Percentiles rank a stretch among this genome's conserved stretches.
phyloP scores from a whole-genome alignment of 2,113 vertebrate genomes.

The Dasypus novemcinctus region DNA sequence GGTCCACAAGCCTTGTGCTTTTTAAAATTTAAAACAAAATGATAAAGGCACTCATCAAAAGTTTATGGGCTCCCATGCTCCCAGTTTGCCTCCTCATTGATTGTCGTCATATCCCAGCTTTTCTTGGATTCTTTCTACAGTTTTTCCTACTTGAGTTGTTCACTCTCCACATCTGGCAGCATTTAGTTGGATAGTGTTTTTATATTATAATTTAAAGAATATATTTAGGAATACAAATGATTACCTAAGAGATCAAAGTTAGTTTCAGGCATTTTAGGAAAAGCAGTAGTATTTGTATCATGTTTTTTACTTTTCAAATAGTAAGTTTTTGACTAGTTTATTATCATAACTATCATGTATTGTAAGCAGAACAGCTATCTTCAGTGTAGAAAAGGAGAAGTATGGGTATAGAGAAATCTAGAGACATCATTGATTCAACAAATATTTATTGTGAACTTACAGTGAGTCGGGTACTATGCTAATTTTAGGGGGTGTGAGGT shows the following conservation, averaged over 20 bases:
- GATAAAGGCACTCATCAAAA: background rate
- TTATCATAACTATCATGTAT: background rate
- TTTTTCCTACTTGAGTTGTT: background rate
- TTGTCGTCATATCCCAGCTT: background rate
- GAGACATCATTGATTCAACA: background rate
- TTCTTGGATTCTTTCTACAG: background rate
- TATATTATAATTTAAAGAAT: slow-evolving; percentile 14
- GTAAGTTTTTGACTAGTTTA: slow-evolving; percentile 5
- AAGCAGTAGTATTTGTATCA: background rate
- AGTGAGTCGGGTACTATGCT: background rate
- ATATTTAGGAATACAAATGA: background rate
- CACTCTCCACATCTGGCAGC: background rate
- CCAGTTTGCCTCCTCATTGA: background rate
- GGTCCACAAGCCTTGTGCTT: background rate
- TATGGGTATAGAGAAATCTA: background rate
- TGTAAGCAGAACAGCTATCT: background rate
- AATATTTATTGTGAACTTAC: background rate
- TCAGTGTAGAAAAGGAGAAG: background rate
- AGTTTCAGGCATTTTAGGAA: background rate
- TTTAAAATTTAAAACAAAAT: background rate
- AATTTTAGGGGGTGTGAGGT: background rate
- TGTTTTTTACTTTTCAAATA: slow-evolving; percentile 10
- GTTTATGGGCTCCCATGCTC: background rate
- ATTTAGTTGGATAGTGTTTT: background rate
- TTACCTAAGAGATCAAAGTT: background rate